These are phyloP conservation scores for Alligator sinensis DNA, from an alignment of 2,113 vertebrate species.

Conservation along the genomic window DNA sequence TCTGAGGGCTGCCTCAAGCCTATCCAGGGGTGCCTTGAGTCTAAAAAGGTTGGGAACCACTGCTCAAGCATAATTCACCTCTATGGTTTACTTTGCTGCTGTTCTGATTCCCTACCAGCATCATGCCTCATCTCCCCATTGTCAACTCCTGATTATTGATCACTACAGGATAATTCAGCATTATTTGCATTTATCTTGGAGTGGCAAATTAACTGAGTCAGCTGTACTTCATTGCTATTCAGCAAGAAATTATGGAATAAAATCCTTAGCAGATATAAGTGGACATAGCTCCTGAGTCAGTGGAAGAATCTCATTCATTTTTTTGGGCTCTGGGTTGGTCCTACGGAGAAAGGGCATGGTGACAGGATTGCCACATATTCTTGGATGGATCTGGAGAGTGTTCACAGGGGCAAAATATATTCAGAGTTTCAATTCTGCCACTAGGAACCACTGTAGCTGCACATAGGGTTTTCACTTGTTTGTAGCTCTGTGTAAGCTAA, in stretches of 20 bases:
- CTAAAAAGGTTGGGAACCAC: too few species aligned
- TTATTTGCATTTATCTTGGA: too few species aligned
- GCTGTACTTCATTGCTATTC: conserved; percentile 3
- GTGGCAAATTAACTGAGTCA: too few species aligned
- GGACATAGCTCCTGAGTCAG: not conserved
- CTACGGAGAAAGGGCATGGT: not conserved
- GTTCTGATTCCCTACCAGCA: too few species aligned
- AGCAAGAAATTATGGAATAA: not conserved
- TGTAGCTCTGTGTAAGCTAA: not conserved
- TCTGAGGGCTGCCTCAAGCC: too few species aligned
- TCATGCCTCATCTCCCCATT: too few species aligned
- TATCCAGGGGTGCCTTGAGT: too few species aligned
- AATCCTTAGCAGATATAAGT: not conserved
- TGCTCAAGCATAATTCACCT: too few species aligned
- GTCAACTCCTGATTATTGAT: too few species aligned
- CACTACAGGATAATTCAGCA: too few species aligned
- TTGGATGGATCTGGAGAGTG: not conserved
- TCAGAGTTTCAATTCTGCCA: conserved; percentile 21
- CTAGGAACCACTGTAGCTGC: not conserved
- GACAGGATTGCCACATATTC: not conserved
- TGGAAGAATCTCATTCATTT: not conserved
- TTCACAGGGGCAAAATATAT: not conserved
- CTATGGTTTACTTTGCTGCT: too few species aligned
- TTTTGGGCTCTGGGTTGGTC: conserved; percentile 13
- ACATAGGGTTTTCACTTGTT: not conserved